Percentiles rank a stretch among this genome's conserved stretches.
Conservation (phyloP, 2,888 invertebrate species). For the Ischnus inquisitorius region DNA sequence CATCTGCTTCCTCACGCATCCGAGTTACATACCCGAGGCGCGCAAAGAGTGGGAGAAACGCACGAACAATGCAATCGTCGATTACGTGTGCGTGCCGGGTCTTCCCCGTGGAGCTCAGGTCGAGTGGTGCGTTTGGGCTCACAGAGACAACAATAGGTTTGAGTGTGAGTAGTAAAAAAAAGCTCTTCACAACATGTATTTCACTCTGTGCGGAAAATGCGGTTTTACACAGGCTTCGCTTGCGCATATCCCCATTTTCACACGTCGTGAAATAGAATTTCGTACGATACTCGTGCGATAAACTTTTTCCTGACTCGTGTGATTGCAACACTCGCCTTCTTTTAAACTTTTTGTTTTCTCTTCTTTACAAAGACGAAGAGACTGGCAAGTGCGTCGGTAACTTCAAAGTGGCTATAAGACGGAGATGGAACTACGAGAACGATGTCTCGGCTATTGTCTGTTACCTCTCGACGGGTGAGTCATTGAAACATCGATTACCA, state of each 20-base stretch:
- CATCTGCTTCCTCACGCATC: slow-evolving; percentile 94
- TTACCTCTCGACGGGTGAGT: slow-evolving; percentile 91
- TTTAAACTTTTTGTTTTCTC: slow-evolving; percentile 27
- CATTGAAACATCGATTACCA: neutral
- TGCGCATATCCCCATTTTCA: too few species aligned
- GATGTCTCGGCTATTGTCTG: slow-evolving; percentile 95
- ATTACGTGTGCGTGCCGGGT: slow-evolving; percentile 93
- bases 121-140: slow-evolving; percentile 98
- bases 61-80: slow-evolving; percentile 94
- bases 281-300: too few species aligned
- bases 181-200: too few species aligned
- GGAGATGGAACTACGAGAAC: slow-evolving; percentile 96
- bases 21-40: slow-evolving; percentile 90
- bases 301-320: too few species aligned
- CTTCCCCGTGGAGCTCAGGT: slow-evolving; percentile 93
- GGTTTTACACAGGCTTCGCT: too few species aligned
- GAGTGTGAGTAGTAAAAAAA: slow-evolving; percentile 89
- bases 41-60: slow-evolving; percentile 93
- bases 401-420: slow-evolving; percentile 93
- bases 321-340: too few species aligned
- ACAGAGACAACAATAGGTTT: slow-evolving; percentile 94
- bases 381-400: slow-evolving; percentile 94
- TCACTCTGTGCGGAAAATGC: too few species aligned
- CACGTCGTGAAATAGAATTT: too few species aligned
- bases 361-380: slow-evolving; percentile 91